These are phyloP conservation scores for Thymelicus lineola DNA, from an alignment of 2,888 invertebrate species.

Conservation along the genomic window DNA sequence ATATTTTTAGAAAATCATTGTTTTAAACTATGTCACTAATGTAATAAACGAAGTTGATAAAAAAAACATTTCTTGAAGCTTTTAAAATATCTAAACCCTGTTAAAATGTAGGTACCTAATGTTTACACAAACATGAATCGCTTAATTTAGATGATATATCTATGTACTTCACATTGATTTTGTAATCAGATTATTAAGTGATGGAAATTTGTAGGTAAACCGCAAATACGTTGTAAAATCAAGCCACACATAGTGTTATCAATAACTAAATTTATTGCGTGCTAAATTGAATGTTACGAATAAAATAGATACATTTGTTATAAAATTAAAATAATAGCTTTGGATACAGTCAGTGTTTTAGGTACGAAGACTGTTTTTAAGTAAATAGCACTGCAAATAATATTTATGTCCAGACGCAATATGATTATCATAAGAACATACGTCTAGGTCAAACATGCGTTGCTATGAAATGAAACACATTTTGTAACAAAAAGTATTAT, in stretches of 20 bases:
- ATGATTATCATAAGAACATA: too few species aligned
- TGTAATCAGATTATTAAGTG: slow-evolving; percentile 5
- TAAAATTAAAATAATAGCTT: background rate
- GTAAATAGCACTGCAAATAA: too few species aligned
- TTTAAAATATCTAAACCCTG: background rate
- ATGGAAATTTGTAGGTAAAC: slow-evolving; percentile 16
- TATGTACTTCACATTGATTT: background rate
- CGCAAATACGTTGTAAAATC: slow-evolving; percentile 11
- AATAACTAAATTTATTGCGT: slow-evolving; percentile 4
- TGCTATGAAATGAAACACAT: too few species aligned
- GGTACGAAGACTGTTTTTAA: too few species aligned
- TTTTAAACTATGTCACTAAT: too few species aligned
- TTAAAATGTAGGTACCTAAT: background rate
- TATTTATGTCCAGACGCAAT: too few species aligned
- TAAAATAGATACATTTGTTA: background rate
- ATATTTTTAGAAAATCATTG: too few species aligned
- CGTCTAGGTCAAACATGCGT: too few species aligned
- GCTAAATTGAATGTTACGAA: background rate
- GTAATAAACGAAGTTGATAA: too few species aligned
- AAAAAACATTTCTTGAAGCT: too few species aligned
- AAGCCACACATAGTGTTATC: slow-evolving; percentile 1
- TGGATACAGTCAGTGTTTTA: too few species aligned
- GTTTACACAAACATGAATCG: background rate
- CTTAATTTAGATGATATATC: background rate
- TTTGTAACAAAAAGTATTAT: too few species aligned